phyloP scores from a whole-genome alignment of 2,797 vertebrate genomes.

The Kryptopterus vitreolus region DNA sequence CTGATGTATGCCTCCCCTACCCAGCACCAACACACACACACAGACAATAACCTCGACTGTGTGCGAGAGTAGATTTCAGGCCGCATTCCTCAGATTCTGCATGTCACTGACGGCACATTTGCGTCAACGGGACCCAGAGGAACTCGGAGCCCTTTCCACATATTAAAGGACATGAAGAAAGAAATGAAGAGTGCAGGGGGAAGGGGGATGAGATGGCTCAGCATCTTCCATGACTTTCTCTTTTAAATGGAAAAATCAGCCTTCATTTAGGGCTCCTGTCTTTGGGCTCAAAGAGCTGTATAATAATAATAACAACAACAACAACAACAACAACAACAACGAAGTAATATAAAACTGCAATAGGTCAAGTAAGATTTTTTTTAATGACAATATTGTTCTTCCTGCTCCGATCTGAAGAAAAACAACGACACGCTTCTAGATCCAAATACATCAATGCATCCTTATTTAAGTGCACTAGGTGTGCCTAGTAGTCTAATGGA shows the following conservation, averaged over 20 bases:
- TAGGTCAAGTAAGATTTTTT: neutral
- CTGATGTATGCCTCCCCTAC: conserved; percentile 31
- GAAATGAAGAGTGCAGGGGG: conserved; percentile 39
- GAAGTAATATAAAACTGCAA: neutral
- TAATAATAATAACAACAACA: neutral
- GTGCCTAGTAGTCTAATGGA: neutral
- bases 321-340: too few species aligned
- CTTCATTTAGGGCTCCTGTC: neutral
- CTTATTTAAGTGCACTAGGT: neutral
- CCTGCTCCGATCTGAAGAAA: neutral
- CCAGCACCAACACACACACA: conserved; percentile 45
- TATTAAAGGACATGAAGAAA: conserved; percentile 47
- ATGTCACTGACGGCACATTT: conserved; percentile 71
- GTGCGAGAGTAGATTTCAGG: conserved; percentile 65
- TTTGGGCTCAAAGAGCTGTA: neutral
- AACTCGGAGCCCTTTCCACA: conserved; percentile 50
- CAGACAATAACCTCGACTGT: conserved; percentile 63
- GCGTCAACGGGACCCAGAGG: conserved; percentile 63
- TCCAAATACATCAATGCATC: neutral
- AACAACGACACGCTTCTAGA: neutral
- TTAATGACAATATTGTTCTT: neutral
- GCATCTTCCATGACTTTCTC: conserved; percentile 62
- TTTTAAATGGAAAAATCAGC: conserved; percentile 20
- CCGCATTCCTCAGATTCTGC: conserved; percentile 74
- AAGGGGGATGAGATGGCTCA: conserved; percentile 63